A percentile compares a stretch with the other conserved stretches of the same genome.
Evolutionary conservation across 2,797 vertebrate species (phyloP).

Genomic region (Hemitrygon akajei): DNA sequence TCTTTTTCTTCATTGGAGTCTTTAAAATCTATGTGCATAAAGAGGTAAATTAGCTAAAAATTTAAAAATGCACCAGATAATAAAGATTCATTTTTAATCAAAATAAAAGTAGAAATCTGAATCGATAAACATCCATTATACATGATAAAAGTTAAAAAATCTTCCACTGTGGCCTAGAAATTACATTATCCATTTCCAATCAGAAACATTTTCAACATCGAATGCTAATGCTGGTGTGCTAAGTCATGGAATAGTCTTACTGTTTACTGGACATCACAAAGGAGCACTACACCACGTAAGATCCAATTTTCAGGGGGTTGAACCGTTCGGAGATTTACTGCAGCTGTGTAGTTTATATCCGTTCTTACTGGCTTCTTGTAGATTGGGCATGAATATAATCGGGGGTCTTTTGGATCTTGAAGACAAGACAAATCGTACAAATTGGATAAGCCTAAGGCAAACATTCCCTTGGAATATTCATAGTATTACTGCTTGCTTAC

Average conservation of each 20-base stretch:
- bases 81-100: neutral
- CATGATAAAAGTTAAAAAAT: neutral
- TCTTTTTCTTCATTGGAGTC: neutral
- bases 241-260: neutral
- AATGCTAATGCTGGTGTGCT: neutral
- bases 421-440: neutral
- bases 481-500: neutral
- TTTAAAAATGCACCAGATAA: neutral
- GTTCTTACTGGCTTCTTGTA: conserved; percentile 85
- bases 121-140: neutral
- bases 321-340: conserved; percentile 73
- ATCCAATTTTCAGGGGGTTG: conserved; percentile 82
- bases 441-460: neutral
- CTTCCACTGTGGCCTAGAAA: neutral
- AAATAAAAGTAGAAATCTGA: neutral
- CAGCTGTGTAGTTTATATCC: conserved; percentile 77
- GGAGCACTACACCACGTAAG: conserved; percentile 81
- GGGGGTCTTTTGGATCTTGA: conserved; percentile 65
- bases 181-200: neutral
- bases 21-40: neutral
- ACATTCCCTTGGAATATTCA: neutral
- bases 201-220: neutral
- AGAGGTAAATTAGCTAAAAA: neutral
- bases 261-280: conserved; percentile 83
- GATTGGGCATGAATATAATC: conserved; percentile 79